phyloP scores from a whole-genome alignment of 2,888 invertebrate species.

The Agrotis exclamationis region DNA sequence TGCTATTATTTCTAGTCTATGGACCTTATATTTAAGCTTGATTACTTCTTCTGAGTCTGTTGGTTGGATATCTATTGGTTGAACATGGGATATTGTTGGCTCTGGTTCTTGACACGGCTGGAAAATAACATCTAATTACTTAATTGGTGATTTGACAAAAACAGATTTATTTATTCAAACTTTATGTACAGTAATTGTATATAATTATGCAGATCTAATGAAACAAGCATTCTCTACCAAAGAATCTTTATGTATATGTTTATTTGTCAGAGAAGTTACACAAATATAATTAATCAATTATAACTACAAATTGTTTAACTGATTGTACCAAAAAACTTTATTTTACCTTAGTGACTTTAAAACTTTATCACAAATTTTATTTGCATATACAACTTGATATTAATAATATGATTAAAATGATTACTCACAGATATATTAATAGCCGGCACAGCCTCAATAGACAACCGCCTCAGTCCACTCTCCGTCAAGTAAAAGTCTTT shows the following conservation, averaged over 20 bases:
- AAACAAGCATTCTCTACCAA: no score
- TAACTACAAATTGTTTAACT: no score
- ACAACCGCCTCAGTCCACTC: constrained; percentile 80
- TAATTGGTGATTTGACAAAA: neutral
- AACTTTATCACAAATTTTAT: no score
- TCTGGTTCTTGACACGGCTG: constrained; percentile 79
- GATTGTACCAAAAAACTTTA: neutral
- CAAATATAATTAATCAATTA: no score
- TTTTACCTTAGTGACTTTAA: neutral
- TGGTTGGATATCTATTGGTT: constrained; percentile 73
- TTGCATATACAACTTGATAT: no score
- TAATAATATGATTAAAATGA: neutral
- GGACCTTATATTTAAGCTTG: constrained; percentile 79
- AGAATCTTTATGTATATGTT: neutral
- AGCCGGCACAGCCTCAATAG: constrained; percentile 77
- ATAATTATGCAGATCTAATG: no score
- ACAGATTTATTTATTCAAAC: neutral
- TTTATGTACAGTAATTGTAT: no score
- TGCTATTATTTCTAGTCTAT: constrained; percentile 79
- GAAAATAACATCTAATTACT: constrained; percentile 41
- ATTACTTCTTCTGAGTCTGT: constrained; percentile 80
- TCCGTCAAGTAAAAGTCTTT: constrained; percentile 83
- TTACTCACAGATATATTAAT: constrained; percentile 84
- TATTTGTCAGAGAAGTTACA: neutral
- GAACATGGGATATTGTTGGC: constrained; percentile 75